Conservation (phyloP, 2,888 invertebrate species). For the Cephus pulcher region DNA sequence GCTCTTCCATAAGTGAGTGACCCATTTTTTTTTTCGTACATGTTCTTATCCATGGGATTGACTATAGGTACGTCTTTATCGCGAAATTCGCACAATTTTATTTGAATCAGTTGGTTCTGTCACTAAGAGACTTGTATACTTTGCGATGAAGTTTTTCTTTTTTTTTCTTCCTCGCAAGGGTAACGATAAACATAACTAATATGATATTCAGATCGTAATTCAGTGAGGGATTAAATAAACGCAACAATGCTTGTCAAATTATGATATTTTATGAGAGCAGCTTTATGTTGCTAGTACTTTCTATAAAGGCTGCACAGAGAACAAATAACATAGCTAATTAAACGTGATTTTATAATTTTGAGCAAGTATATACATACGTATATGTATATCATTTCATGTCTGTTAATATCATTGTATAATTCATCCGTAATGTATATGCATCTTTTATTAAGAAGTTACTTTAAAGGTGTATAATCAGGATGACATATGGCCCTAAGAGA, state of each 20-base stretch:
- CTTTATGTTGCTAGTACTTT: too few species aligned
- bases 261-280: too few species aligned
- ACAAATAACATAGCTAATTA: too few species aligned
- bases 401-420: too few species aligned
- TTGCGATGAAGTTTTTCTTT: neutral
- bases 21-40: conserved; percentile 31
- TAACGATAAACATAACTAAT: too few species aligned
- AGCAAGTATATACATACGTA: too few species aligned
- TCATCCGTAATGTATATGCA: conserved; percentile 6
- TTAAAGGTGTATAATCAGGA: neutral
- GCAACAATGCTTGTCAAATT: too few species aligned
- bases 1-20: conserved; percentile 73
- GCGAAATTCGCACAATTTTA: neutral
- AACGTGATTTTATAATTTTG: too few species aligned
- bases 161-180: neutral
- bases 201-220: too few species aligned
- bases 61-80: neutral
- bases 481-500: neutral
- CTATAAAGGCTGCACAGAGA: too few species aligned
- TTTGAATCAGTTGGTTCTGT: neutral
- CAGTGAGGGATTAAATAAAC: too few species aligned
- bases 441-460: conserved; percentile 13
- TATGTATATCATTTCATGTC: too few species aligned
- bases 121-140: neutral
- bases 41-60: neutral